Evolutionary conservation across 2,113 vertebrate species (phyloP), one percentile per base, ranked within the genome.

Genomic region (Patagioenas fasciata): DNA sequence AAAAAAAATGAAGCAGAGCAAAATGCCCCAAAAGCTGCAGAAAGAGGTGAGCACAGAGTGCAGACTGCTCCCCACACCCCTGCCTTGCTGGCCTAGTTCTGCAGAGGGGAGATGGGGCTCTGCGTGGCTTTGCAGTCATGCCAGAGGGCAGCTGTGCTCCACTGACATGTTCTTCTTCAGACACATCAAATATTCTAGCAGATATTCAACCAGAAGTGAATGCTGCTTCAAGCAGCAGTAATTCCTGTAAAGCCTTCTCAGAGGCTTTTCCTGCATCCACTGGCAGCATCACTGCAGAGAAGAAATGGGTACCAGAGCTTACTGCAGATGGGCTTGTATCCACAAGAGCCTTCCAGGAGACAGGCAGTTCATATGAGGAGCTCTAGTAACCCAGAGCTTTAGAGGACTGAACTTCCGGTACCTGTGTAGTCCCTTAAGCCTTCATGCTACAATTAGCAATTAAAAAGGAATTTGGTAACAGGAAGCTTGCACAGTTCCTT

Each of bases 21-120:
- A 96, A 96, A 96, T 97, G 92, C 95, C 93, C 95, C 95, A 96
- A 94, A 95, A 95, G 90, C 94, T 96, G 94, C 91, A 95, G 93
- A 96, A 97, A 87, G 85, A 95, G 88, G 84, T 44, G 54, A 95
- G 91, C 81, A 70, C 54, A 92, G 75, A 78, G 85, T 87, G 91
- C 85, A 89, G 85, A 67, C 54, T 26, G 47, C 64, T 94, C 50
- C 57, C 54, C 67, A 15, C 40, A 34, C 16, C 62, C 66, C 14
- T n/a, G 44, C 69, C 67, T 77, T 1, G 0, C 58, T 94, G 94
- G 74, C 80, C 80, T 93, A 87, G 17, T 69, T 96, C 91, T 92
- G 92, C 70, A 74, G 85, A 82, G 48, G 65, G 88, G 34, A 58
- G 74, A 89, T 72, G 56, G 89, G 71, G 64, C 75, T 90, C 75